Conservation (phyloP, 30 jellyfish, hydroid and myxozoan genomes). For the Cassiopea andromeda region DNA sequence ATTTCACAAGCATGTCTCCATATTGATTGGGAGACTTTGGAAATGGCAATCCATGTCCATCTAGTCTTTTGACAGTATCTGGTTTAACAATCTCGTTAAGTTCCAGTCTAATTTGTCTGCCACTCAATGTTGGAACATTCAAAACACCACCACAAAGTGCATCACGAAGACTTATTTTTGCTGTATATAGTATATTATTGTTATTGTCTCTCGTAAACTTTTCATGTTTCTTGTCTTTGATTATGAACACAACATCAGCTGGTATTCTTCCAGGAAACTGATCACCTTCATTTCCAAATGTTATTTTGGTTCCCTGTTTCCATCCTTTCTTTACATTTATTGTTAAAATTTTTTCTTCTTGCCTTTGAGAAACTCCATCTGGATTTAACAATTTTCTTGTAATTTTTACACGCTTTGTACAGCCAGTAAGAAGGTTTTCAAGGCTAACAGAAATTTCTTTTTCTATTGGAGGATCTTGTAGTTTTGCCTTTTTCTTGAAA, state of each 20-base stretch:
- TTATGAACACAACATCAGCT: slow-evolving; percentile 78
- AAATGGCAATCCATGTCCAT: slow-evolving; percentile 89
- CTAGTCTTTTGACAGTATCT: slow-evolving; percentile 27
- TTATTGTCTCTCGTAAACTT: slow-evolving; percentile 69
- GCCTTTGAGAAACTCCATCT: slow-evolving; percentile 47
- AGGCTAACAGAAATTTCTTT: slow-evolving; percentile 71
- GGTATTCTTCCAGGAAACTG: slow-evolving; percentile 80
- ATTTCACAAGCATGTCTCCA: slow-evolving; percentile 58
- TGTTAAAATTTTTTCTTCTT: slow-evolving; percentile 67
- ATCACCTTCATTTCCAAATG: slow-evolving; percentile 87
- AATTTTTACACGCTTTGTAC: slow-evolving; percentile 76
- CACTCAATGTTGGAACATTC: slow-evolving; percentile 68
- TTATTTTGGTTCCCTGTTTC: slow-evolving; percentile 94
- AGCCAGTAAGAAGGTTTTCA: slow-evolving; percentile 78
- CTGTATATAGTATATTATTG: slow-evolving; percentile 65
- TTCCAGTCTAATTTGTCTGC: slow-evolving; percentile 11
- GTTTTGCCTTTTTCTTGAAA: slow-evolving; percentile 55
- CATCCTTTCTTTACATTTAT: slow-evolving; percentile 90
- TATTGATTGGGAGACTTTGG: slow-evolving; percentile 71
- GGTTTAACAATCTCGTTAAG: slow-evolving; percentile 69
- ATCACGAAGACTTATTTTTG: slow-evolving; percentile 75
- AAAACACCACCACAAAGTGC: slow-evolving; percentile 86
- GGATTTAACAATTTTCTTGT: slow-evolving; percentile 65
- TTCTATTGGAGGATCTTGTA: slow-evolving; percentile 85
- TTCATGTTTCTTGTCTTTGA: slow-evolving; percentile 73